Base-by-base conservation (phyloP, 2,888 invertebrate species). In the Tetranychus piercei region DNA sequence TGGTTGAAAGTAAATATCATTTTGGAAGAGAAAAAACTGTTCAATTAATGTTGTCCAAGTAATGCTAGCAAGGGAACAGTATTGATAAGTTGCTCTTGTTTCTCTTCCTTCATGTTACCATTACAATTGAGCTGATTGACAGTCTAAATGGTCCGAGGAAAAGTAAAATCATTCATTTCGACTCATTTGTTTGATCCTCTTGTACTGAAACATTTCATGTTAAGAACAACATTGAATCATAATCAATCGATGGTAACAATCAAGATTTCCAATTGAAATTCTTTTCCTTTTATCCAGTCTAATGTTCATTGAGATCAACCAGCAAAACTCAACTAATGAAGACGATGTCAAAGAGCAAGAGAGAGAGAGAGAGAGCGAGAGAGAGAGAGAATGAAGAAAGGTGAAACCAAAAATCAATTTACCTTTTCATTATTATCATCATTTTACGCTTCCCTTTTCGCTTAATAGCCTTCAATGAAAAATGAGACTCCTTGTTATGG, bases 331-430 rank as follows among this genome's bases (percentile, higher is more conserved):
- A 7, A 65, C 18, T 18, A n/a, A 65, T 15, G n/a, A n/a, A 65
- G 65, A 65, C 1, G 20, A 20, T 20, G 66, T 20, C n/a, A 65
- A n/a, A 65, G 65, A 65, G 65, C 15, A n/a, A 65, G 65, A 65
- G 65, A 65, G 65, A 65, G 65, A 65, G 65, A 65, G 65, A 65
- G 65, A 65, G 65, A 65, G 65, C 15, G 65, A 65, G 65, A 65
- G 65, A 65, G 66, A 66, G 65, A 66, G 66, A 66, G 66, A 66
- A 18, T 1, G 11, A 66, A 20, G n/a, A 66, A 7, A 66, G 18
- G 66, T 66, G 66, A 66, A 66, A 20, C 65, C 34, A 34, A 34
- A 34, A 34, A 34, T 34, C 34, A 34, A 34, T 34, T 3, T 3
- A 34, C 34, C 34, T 34, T 23, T 34, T 34, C 34, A 34, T 34